Evolutionary conservation across 2,113 vertebrate species (phyloP).

Genomic region (Dinomys branickii): DNA sequence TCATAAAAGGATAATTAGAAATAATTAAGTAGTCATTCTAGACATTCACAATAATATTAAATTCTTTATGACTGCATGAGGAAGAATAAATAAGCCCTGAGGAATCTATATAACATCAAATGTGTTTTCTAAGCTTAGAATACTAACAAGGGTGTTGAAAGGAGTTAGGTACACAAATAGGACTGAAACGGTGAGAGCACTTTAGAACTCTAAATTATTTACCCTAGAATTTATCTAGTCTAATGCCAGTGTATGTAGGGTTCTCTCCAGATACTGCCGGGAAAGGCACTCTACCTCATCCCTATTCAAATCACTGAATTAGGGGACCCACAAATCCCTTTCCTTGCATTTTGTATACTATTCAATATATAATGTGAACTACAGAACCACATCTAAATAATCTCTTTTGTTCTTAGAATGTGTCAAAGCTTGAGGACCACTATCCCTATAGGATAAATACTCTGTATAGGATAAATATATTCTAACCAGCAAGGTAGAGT

Average conservation of each 20-base stretch:
- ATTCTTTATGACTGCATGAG: neutral
- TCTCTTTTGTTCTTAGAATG: neutral
- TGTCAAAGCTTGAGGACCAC: constrained; percentile 21
- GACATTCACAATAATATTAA: neutral
- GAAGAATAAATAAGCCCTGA: neutral
- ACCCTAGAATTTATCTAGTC: neutral
- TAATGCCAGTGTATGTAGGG: neutral
- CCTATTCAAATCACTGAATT: neutral
- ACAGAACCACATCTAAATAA: neutral
- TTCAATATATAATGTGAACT: neutral
- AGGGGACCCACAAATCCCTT: neutral
- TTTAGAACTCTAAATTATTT: constrained; percentile 26
- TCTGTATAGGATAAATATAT: neutral
- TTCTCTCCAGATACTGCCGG: neutral
- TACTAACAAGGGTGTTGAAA: constrained; percentile 16
- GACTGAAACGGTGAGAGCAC: neutral
- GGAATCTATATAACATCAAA: neutral
- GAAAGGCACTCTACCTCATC: neutral
- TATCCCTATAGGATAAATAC: neutral
- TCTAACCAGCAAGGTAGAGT: neutral
- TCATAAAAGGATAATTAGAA: neutral
- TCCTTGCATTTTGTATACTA: neutral
- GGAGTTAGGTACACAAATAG: neutral
- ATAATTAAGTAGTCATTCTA: neutral
- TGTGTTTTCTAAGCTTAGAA: neutral